phyloP scores from a whole-genome alignment of 2,888 invertebrate genomes.

The Gerosis bhagava region DNA sequence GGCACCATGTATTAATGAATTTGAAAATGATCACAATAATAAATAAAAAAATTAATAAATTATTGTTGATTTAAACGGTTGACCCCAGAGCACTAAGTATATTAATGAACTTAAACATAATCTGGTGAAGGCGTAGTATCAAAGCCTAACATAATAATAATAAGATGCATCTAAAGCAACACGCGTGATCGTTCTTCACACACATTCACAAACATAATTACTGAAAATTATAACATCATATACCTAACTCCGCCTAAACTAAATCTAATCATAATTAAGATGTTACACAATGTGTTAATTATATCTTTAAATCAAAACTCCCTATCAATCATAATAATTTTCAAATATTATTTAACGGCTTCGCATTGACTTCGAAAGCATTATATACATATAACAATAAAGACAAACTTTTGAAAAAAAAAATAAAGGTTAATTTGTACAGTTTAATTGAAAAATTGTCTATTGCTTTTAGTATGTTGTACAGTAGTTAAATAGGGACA shows the following conservation, averaged over 20 bases:
- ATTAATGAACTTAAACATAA: slow-evolving; percentile 43
- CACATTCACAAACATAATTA: slow-evolving; percentile 62
- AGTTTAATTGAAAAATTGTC: slow-evolving; percentile 32
- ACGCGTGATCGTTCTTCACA: slow-evolving; percentile 55
- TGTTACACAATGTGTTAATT: slow-evolving; percentile 35
- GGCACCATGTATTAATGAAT: no score
- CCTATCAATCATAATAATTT: slow-evolving; percentile 29
- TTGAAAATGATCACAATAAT: no score
- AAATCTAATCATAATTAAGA: slow-evolving; percentile 63
- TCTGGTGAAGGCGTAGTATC: slow-evolving; percentile 72
- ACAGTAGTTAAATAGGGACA: slow-evolving; percentile 2
- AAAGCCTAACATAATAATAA: slow-evolving; percentile 49
- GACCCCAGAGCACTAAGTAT: slow-evolving; percentile 40
- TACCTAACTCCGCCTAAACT: slow-evolving; percentile 68
- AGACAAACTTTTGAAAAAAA: slow-evolving; percentile 42
- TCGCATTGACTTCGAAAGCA: slow-evolving; percentile 43
- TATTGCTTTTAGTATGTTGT: not conserved
- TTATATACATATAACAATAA: slow-evolving; percentile 77
- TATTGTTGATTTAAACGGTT: slow-evolving; percentile 27
- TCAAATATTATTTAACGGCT: slow-evolving; percentile 38
- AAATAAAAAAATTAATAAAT: slow-evolving; percentile 38
- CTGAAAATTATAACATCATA: slow-evolving; percentile 57
- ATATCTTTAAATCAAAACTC: slow-evolving; percentile 29
- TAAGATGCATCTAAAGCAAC: slow-evolving; percentile 55
- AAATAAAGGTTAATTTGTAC: slow-evolving; percentile 39